Base-by-base conservation (phyloP, 2,888 invertebrate genomes). In the Nipponacmea schrenckii region DNA sequence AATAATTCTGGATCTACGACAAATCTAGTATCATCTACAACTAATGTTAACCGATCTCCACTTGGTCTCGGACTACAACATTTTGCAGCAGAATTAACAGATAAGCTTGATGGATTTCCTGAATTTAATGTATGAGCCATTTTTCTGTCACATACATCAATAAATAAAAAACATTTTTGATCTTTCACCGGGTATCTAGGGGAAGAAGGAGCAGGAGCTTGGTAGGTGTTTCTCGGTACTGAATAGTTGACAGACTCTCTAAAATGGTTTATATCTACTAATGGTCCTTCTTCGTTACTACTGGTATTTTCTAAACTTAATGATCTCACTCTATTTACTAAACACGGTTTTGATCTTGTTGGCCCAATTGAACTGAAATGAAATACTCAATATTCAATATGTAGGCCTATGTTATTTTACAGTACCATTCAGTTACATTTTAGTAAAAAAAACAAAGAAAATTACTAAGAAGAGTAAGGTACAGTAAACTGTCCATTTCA, bases 1-100 rank as follows among this genome's bases (percentile, higher is more conserved):
- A 99, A 96, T 76, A 98, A 91, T 1, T 95, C 93, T 8, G 96
- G 95, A 89, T 98, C 97, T 27, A 98, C 94, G 64, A 98, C 94
- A 88, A 97, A 97, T 78, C 96, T 91, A 0, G 97, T 97, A 84
- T 95, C 96, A 86, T 99, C 98, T 17, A 99, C 98, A n/a, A 98
- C 94, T 67, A 99, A 80, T 3, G 87, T 88, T 4, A 88, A 77
- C 24, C 86, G 76, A 67, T 84, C 84, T n/a, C 69, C 69, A 50
- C 64, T 69, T 17, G 62, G 62, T 26, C 65, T 26, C n/a, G 71
- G 48, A 26, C 56, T 56, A 14, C 20, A 20, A 56, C 56, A 56
- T 56, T 56, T 56, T 14, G 56, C 20, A 65, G 39, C 17, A n/a
- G 26, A 15, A 39, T 27, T 39, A n/a, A 44, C 20, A 27, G 48